Conservation (phyloP, 2,888 invertebrate species). For the Lithosia quadra region DNA sequence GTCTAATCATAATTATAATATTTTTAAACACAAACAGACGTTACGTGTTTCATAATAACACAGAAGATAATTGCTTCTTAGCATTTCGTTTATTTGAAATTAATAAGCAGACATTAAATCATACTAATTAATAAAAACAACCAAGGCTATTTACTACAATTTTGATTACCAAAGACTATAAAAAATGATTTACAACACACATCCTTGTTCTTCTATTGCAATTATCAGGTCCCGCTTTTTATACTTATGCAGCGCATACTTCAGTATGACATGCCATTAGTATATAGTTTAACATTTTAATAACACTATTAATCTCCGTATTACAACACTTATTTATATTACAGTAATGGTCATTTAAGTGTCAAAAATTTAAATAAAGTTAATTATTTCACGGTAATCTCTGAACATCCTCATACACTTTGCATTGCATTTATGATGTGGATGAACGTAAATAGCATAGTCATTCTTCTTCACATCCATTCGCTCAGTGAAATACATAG, state of each 20-base stretch:
- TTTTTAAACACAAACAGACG: conserved; percentile 1
- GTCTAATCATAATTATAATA: neutral
- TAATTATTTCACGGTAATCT: neutral
- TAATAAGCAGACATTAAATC: conserved; percentile 17
- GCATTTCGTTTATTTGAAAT: conserved; percentile 6
- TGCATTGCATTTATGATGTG: neutral
- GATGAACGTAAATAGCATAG: neutral
- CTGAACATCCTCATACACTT: neutral
- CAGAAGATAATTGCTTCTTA: conserved; percentile 1
- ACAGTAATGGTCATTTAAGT: neutral
- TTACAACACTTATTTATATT: conserved; percentile 7
- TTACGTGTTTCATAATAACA: neutral
- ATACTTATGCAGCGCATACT: conserved; percentile 4
- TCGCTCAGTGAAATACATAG: neutral
- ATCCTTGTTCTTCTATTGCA: conserved; percentile 16
- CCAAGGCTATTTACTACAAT: conserved; percentile 11
- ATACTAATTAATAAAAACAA: conserved; percentile 11
- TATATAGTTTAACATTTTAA: conserved; percentile 3
- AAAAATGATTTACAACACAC: conserved; percentile 17
- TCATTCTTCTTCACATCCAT: neutral
- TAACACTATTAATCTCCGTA: conserved; percentile 17
- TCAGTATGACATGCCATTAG: conserved; percentile 7
- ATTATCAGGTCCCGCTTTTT: conserved; percentile 10
- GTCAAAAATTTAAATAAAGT: conserved; percentile 1
- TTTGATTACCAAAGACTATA: conserved; percentile 12